Base-by-base conservation (phyloP, 2,113 vertebrate genomes). In the Chaetodon trifascialis region DNA sequence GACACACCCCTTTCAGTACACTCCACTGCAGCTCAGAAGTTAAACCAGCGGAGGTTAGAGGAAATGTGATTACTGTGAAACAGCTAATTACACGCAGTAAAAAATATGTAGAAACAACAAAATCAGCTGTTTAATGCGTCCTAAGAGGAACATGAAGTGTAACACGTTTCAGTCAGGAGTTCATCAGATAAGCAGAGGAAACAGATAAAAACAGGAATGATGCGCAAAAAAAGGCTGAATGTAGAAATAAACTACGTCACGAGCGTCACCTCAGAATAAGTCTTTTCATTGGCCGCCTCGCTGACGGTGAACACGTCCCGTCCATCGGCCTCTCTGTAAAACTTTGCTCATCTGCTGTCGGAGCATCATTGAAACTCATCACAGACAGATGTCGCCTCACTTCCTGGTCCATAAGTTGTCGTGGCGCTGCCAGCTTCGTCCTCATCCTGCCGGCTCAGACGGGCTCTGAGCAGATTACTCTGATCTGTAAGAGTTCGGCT, bases 291-390 rank as follows among this genome's bases (percentile, higher is more conserved):
- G 6, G 38, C 46, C 3, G 52, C 44, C 63, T 82, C 47, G 8
- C 23, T 11, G 40, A 63, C 4, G 59, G 65, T 51, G 5, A 52
- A 67, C 74, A 58, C 42, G 3, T 11, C 79, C 19, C 4, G 23
- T 65, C 80, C 80, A 54, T 84, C 75, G 67, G 74, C 63, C 54
- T 21, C 62, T 40, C 71, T 30, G 12, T 52, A 69, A 82, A 72
- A 82, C 4, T 58, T 47, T 52, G 17, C n/a, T 36, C 51, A 15
- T 69, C 65, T 40, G 5, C 23, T 12, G 1, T 11, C 47, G 21
- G 42, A 68, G 38, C 36, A 0, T n/a, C 36, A 34, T 55, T 49
- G n/a, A 4, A 38, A 47, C 46, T 73, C 46, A 17, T 77, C 77
- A 19, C 8, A 7, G 64, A 23, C 82, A 83, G 52, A 76, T 17